Conservation (phyloP, 2,888 invertebrate genomes). For the Chymomyza procnemis region DNA sequence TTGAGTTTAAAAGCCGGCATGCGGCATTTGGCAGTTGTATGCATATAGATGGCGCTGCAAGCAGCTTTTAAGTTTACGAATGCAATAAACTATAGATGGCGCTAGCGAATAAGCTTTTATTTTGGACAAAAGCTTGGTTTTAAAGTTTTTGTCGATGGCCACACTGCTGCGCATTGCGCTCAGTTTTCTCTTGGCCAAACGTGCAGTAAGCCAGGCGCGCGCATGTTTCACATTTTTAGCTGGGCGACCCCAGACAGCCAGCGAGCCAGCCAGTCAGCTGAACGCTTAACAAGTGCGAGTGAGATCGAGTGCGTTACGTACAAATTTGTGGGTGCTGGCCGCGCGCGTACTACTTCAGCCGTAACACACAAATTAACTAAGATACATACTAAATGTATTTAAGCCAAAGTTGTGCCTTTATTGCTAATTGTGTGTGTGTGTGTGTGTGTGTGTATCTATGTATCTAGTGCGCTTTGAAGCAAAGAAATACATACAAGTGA, state of each 20-base stretch:
- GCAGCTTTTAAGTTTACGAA: neutral
- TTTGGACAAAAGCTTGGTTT: neutral
- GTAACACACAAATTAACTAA: constrained; percentile 48
- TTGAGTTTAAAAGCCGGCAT: neutral
- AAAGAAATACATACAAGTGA: constrained; percentile 25
- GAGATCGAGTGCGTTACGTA: constrained; percentile 18
- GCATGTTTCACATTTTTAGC: neutral
- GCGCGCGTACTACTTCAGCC: constrained; percentile 40
- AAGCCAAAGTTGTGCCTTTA: constrained; percentile 28
- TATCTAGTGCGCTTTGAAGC: constrained; percentile 45
- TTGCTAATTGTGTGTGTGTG: constrained; percentile 16
- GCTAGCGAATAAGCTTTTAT: neutral
- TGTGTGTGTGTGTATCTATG: constrained; percentile 10
- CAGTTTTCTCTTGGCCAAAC: neutral
- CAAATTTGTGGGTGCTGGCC: constrained; percentile 47
- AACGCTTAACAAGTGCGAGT: constrained; percentile 20
- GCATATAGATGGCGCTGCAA: neutral
- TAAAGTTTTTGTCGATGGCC: neutral
- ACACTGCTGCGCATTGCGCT: neutral
- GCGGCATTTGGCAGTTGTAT: too few relatives aligned
- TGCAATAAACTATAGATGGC: neutral
- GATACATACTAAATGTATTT: constrained; percentile 45
- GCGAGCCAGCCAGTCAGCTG: neutral
- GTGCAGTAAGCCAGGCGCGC: neutral
- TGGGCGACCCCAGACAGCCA: neutral